These are phyloP conservation scores for Psephotus haematonotus DNA, from an alignment of 2,113 vertebrate species.

Conservation along the genomic window DNA sequence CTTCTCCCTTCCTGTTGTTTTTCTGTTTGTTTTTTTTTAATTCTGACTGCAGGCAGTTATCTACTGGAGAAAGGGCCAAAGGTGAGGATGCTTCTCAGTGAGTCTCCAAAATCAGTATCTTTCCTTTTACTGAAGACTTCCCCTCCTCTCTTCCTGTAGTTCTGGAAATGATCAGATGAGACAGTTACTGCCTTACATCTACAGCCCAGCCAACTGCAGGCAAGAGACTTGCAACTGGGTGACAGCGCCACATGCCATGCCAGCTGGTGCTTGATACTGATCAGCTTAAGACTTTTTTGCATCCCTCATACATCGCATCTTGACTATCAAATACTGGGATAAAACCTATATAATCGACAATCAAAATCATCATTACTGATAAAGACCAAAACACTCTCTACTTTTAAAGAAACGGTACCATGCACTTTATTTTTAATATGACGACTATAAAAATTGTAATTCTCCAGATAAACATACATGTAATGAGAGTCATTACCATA, in stretches of 20 bases:
- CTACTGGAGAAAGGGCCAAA: neutral
- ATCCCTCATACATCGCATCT: neutral
- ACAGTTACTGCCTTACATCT: neutral
- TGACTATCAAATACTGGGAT: neutral
- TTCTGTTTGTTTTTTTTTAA: neutral
- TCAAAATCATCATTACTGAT: neutral
- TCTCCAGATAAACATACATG: conserved; percentile 62
- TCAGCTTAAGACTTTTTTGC: neutral
- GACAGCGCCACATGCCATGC: neutral
- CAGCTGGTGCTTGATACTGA: neutral
- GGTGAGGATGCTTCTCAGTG: neutral
- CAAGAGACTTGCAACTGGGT: neutral
- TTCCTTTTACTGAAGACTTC: neutral
- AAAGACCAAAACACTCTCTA: conserved; percentile 4
- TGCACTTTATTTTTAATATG: conserved; percentile 58
- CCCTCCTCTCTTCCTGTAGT: neutral
- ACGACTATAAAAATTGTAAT: conserved; percentile 46
- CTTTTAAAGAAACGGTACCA: conserved; percentile 45
- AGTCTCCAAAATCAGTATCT: neutral
- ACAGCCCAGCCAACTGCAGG: neutral
- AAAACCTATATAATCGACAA: neutral
- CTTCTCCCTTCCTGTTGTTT: neutral
- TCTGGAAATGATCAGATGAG: neutral
- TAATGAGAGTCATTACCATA: conserved; percentile 68
- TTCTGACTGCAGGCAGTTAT: neutral